Evolutionary conservation across 2,113 vertebrate species (phyloP).

Genomic region (Ptychochromis oligacanthus): DNA sequence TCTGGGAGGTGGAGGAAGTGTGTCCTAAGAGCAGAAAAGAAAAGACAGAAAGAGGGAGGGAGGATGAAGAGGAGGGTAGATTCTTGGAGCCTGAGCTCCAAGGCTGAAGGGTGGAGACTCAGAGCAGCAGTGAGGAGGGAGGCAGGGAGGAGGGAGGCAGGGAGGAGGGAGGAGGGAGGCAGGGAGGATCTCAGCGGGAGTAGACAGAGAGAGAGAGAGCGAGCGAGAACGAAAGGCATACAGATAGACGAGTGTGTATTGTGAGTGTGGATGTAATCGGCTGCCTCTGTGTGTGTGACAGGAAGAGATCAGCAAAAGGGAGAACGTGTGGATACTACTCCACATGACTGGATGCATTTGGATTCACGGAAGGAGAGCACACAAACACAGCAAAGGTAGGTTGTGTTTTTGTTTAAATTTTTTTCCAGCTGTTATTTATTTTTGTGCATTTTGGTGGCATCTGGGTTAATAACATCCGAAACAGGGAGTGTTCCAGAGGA

Average conservation of each 20-base stretch:
- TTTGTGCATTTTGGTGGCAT: background rate
- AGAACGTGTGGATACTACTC: conserved; percentile 61
- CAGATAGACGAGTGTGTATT: conserved; percentile 59
- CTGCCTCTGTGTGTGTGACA: conserved; percentile 48
- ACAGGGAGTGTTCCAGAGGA: conserved; percentile 61
- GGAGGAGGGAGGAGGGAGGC: conserved; percentile 62
- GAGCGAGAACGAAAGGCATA: conserved; percentile 6
- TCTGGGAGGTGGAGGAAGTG: conserved; percentile 41
- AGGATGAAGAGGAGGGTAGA: conserved; percentile 43
- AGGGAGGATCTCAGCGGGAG: conserved; percentile 66
- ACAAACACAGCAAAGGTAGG: conserved; percentile 39
- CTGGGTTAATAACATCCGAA: conserved; percentile 38
- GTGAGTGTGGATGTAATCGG: conserved; percentile 49
- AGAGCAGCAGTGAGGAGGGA: conserved; percentile 61
- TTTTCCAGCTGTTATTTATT: background rate
- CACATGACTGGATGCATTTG: conserved; percentile 58
- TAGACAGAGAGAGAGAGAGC: conserved; percentile 45
- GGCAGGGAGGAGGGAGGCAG: conserved; percentile 60
- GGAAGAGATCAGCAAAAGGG: conserved; percentile 16
- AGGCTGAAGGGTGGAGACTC: conserved; percentile 78
- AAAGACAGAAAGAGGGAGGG: conserved; percentile 17
- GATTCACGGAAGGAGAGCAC: conserved; percentile 13
- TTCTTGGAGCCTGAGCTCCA: conserved; percentile 65
- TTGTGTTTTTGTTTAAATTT: background rate
- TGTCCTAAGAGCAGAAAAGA: conserved; percentile 43